phyloP scores from a whole-genome alignment of 2,113 vertebrate species.

The Sphaerodactylus townsendi region DNA sequence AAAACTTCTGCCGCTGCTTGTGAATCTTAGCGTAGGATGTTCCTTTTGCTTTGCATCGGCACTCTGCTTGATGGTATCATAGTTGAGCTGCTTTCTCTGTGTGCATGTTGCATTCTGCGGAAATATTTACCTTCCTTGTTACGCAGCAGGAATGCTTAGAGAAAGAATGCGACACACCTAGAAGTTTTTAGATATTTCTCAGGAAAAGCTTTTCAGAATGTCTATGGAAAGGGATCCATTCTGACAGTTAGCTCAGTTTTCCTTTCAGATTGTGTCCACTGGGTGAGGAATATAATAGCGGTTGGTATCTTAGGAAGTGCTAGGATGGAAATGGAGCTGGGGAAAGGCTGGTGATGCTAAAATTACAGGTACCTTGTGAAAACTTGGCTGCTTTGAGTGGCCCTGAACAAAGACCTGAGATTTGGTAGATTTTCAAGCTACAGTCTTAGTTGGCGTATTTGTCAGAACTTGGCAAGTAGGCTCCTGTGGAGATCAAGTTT shows the following conservation, averaged over 20 bases:
- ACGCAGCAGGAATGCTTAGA: conserved; percentile 40
- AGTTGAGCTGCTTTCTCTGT: conserved; percentile 18
- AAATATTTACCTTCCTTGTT: conserved; percentile 53
- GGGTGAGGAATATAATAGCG: not conserved
- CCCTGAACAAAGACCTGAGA: conserved; percentile 13
- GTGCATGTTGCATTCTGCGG: conserved; percentile 22
- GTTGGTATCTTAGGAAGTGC: conserved; percentile 12
- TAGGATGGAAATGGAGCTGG: conserved; percentile 30
- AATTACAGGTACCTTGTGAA: conserved; percentile 40
- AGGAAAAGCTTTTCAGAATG: conserved; percentile 1
- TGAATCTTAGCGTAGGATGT: conserved; percentile 20
- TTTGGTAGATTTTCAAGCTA: not conserved
- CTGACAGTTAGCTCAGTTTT: not conserved
- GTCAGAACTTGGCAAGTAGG: not conserved
- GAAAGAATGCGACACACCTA: conserved; percentile 60
- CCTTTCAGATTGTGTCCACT: not conserved
- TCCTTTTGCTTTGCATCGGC: conserved; percentile 29
- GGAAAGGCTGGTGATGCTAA: conserved; percentile 26
- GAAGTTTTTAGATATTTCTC: not conserved
- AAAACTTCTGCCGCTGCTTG: not conserved
- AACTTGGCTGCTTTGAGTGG: conserved; percentile 14
- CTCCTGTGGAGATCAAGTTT: conserved; percentile 8
- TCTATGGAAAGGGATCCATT: not conserved
- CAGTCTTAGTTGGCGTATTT: conserved; percentile 20
- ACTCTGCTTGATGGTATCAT: conserved; percentile 18